These are phyloP conservation scores for Antechinus stuartii DNA, from an alignment of 2,113 vertebrate species.

Conservation along the genomic window DNA sequence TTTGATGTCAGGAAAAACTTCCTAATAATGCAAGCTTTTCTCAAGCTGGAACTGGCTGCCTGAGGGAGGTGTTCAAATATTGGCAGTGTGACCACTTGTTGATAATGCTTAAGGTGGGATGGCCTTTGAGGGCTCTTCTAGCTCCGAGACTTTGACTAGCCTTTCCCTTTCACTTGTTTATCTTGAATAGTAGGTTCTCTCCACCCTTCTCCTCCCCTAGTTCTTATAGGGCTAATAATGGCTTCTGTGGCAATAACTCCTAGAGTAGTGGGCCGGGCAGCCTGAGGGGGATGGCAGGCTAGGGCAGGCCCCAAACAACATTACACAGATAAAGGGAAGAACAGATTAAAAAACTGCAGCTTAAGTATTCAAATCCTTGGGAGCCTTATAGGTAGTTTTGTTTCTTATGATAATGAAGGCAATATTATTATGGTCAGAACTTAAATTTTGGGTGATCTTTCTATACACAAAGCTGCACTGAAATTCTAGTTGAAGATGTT, in stretches of 20 bases:
- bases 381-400: neutral
- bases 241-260: conserved; percentile 60
- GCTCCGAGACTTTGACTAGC: neutral
- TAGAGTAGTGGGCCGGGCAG: conserved; percentile 20
- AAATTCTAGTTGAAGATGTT: neutral
- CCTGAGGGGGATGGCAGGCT: conserved; percentile 50
- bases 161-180: conserved; percentile 52
- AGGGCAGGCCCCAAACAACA: conserved; percentile 43
- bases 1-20: neutral
- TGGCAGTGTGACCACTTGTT: neutral
- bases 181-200: conserved; percentile 65
- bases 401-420: neutral
- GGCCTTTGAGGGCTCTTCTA: neutral
- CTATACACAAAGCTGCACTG: neutral
- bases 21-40: neutral
- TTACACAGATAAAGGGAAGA: neutral
- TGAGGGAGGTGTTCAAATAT: neutral
- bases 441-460: neutral
- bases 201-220: conserved; percentile 61
- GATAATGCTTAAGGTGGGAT: neutral
- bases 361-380: conserved; percentile 50
- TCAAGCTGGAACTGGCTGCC: neutral
- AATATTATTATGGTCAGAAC: neutral
- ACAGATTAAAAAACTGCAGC: neutral
- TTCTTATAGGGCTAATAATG: conserved; percentile 27